Evolutionary conservation across 2,113 vertebrate species (phyloP).

Genomic region (Phalacrocorax brasilianus): DNA sequence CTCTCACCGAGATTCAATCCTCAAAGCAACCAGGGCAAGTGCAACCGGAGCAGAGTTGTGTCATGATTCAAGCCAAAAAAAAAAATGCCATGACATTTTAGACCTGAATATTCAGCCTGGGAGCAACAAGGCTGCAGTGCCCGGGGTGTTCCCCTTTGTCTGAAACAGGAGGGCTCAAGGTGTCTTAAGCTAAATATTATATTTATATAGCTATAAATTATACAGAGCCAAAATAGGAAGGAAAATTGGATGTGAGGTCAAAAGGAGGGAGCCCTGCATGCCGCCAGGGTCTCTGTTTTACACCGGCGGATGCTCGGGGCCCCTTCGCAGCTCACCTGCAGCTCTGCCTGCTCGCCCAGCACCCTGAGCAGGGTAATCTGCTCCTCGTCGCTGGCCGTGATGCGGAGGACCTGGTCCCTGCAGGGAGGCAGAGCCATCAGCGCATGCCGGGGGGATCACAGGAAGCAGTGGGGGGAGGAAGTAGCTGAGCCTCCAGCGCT

Average conservation of each 20-base stretch:
- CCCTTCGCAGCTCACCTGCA: slow-evolving; percentile 73
- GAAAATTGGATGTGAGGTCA: not conserved
- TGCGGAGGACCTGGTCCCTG: slow-evolving; percentile 91
- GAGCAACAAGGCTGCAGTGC: not conserved
- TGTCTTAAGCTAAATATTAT: not conserved
- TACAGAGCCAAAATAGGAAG: rapidly evolving
- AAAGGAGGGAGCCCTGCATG: not conserved
- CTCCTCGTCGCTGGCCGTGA: slow-evolving; percentile 67
- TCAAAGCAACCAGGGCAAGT: not conserved
- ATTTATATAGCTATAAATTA: rapidly evolving
- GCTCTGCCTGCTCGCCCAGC: slow-evolving; percentile 67
- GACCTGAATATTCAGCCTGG: not conserved
- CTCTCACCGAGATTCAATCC: not conserved
- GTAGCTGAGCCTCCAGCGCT: not conserved
- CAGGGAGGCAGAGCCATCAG: not conserved
- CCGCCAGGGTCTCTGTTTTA: not conserved
- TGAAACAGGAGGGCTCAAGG: not conserved
- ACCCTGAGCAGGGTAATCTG: slow-evolving; percentile 76
- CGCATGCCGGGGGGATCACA: rapidly evolving
- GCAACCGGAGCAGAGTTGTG: rapidly evolving
- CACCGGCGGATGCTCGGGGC: rapidly evolving
- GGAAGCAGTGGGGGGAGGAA: not conserved
- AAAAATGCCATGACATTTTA: not conserved
- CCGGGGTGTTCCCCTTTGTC: rapidly evolving
- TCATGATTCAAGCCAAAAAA: not conserved